phyloP scores from a whole-genome alignment of 2,888 invertebrate genomes.

The Acanthosepion pharaonis region DNA sequence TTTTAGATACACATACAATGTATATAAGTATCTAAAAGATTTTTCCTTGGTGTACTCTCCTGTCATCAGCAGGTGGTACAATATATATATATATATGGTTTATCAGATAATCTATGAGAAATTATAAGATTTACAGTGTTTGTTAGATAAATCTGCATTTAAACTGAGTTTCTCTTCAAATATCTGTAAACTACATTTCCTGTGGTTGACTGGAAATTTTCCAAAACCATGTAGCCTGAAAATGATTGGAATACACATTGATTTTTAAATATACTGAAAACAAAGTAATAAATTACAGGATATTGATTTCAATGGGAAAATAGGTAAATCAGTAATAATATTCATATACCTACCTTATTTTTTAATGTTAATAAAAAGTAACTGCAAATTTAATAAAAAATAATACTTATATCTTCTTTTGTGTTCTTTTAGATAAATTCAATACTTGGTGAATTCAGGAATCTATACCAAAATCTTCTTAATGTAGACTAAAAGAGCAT shows the following conservation, averaged over 20 bases:
- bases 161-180: not conserved
- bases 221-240: not conserved
- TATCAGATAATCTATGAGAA: not conserved
- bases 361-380: not conserved
- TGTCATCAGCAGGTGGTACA: not conserved
- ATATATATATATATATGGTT: not conserved
- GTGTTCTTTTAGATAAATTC: not conserved
- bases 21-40: not conserved
- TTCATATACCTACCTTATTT: not conserved
- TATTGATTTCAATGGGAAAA: not conserved
- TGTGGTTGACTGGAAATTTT: not conserved
- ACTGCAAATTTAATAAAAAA: not conserved
- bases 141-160: not conserved
- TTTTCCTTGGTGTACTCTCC: not conserved
- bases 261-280: not conserved
- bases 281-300: not conserved
- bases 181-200: not conserved
- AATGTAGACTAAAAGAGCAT: not conserved
- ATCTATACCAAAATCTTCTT: not conserved
- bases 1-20: not conserved
- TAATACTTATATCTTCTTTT: not conserved
- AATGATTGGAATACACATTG: conserved; percentile 2
- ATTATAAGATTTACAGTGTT: not conserved
- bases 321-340: not conserved
- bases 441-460: not conserved